phyloP scores from a whole-genome alignment of 1,140 invertebrate species.

The Mesaphorura yosii region DNA sequence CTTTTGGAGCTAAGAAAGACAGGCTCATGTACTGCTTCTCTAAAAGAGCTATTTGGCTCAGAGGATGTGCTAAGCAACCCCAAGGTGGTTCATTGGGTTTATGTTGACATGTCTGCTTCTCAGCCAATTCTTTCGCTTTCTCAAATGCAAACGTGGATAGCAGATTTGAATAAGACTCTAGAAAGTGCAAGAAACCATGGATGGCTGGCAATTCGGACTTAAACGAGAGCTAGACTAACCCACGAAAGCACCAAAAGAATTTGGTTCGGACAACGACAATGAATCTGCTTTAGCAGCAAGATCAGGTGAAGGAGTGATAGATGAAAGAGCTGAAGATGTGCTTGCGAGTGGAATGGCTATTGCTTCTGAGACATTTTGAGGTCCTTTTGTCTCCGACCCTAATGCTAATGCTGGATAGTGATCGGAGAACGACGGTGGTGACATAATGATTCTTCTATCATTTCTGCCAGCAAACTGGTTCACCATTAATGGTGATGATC shows the following conservation, averaged over 20 bases:
- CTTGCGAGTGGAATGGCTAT: too few relatives aligned
- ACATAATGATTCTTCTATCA: too few relatives aligned
- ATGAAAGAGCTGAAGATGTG: too few relatives aligned
- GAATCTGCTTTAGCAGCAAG: not conserved
- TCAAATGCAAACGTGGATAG: conserved; percentile 26
- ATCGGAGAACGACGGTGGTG: too few relatives aligned
- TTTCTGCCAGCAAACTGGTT: too few relatives aligned
- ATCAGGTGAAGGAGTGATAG: not conserved
- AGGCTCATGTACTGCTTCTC: conserved; percentile 28
- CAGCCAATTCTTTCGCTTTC: conserved; percentile 25
- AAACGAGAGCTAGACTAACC: not conserved
- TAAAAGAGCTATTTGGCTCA: conserved; percentile 12
- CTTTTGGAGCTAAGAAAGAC: conserved; percentile 28
- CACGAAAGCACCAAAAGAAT: not conserved
- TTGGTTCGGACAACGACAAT: not conserved
- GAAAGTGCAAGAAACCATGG: not conserved
- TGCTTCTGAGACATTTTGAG: too few relatives aligned
- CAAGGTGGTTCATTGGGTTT: not conserved
- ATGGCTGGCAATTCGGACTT: not conserved
- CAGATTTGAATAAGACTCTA: conserved; percentile 13
- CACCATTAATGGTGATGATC: too few relatives aligned
- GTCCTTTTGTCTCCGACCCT: too few relatives aligned
- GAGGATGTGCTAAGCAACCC: not conserved
- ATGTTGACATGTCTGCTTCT: conserved; percentile 20
- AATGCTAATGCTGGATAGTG: too few relatives aligned